Conservation (phyloP, 2,888 invertebrate species). For the Agrotis segetum region DNA sequence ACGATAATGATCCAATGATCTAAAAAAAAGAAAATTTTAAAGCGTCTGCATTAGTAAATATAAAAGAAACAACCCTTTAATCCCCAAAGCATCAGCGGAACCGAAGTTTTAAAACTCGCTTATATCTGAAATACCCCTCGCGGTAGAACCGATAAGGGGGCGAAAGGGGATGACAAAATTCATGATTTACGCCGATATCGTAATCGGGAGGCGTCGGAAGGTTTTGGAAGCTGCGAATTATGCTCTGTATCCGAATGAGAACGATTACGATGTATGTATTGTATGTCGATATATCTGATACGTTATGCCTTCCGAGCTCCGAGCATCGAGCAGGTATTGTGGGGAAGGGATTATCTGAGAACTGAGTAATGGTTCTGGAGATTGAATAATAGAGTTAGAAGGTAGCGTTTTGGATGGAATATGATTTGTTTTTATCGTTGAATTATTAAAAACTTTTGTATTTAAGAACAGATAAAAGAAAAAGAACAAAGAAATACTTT, state of each 20-base stretch:
- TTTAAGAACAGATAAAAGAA: no score
- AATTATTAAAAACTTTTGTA: no score
- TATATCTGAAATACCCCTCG: conserved; percentile 35
- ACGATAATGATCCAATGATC: no score
- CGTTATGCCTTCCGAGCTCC: conserved; percentile 44
- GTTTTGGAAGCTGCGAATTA: conserved; percentile 67
- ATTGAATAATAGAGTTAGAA: conserved; percentile 14
- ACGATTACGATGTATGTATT: conserved; percentile 59
- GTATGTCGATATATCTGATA: conserved; percentile 57
- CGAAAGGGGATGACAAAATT: conserved; percentile 64
- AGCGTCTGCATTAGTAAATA: not conserved
- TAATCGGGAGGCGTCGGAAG: conserved; percentile 64
- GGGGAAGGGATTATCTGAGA: conserved; percentile 41
- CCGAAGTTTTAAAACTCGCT: conserved; percentile 38
- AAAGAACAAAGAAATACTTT: no score
- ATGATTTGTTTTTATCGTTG: not conserved
- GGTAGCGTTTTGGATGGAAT: conserved; percentile 4
- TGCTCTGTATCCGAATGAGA: conserved; percentile 55
- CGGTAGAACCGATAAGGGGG: conserved; percentile 47
- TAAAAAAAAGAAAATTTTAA: no score
- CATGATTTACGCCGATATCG: conserved; percentile 68
- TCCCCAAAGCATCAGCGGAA: conserved; percentile 44
- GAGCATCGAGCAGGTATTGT: conserved; percentile 42
- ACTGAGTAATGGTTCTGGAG: conserved; percentile 16
- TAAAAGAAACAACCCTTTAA: conserved; percentile 20